Base-by-base conservation (phyloP, 2,888 invertebrate genomes). In the Eupithecia subumbrata region DNA sequence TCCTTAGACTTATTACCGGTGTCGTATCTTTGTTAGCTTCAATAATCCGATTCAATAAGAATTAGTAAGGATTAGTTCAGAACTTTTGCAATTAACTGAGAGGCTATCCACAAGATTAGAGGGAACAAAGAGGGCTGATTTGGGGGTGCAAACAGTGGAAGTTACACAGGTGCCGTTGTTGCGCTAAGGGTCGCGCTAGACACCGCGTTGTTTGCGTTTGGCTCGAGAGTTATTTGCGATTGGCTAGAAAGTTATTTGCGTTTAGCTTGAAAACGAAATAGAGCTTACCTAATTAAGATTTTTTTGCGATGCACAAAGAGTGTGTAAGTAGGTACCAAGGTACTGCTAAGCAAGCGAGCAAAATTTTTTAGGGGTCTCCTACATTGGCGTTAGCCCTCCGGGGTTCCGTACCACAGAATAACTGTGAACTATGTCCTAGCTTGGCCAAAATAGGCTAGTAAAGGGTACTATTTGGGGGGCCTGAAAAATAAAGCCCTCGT, bases 151-250 rank as follows among this genome's bases (percentile, higher is more conserved):
- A 78, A 80, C 72, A 72, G 79, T 73, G 73, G 71, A 72, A 74
- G 78, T 76, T 73, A 79, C 78, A 76, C 81, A 82, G 80, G 80
- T 82, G 82, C 74, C 76, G 75, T 74, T 76, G 78, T 76, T 81
- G 78, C 69, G 75, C 80, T 84, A 83, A 84, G 66, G 70, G 45
- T 60, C n/a, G 37, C 43, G 5, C 45, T 22, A 60, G 34, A 71
- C 18, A 25, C 60, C 60, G 25, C 60, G 22, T 12, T 60, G 22
- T 60, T 60, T 60, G 25, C 25, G 5, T 25, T 60, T 60, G 60
- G 60, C 60, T 60, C 12, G 25, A 60, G 60, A 25, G 25, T 25
- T 60, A 60, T 56, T 56, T 56, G 25, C 60, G 56, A 25, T 56
- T 56, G 4, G 56, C 56, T 56, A 4, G 4, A 60, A 22, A 25